Evolutionary conservation across 2,113 vertebrate genomes (phyloP).

Genomic region (Pelecanus crispus): DNA sequence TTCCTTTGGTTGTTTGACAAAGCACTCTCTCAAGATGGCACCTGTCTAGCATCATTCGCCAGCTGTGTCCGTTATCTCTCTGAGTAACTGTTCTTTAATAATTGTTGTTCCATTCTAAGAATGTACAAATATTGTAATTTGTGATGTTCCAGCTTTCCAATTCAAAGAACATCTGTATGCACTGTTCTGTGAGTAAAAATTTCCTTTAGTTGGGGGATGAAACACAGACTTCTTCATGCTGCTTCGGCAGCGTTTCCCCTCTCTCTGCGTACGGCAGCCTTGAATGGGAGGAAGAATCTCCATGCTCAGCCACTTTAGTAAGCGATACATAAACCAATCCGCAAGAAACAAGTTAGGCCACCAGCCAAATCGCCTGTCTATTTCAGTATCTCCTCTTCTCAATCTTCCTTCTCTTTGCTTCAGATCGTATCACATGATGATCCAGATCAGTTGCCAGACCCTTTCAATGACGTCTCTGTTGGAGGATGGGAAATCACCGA

Average conservation of each 20-base stretch:
- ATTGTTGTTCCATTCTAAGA: not conserved
- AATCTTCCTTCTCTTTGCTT: not conserved
- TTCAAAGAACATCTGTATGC: not conserved
- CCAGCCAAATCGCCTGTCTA: not conserved
- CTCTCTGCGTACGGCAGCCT: not conserved
- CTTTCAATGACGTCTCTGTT: slow-evolving; percentile 91
- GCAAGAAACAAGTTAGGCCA: not conserved
- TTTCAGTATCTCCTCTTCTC: not conserved
- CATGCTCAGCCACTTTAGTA: not conserved
- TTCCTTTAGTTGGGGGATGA: not conserved
- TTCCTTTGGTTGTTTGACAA: not conserved
- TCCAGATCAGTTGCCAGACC: slow-evolving; percentile 80
- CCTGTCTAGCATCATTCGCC: not conserved
- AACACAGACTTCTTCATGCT: not conserved
- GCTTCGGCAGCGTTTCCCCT: not conserved
- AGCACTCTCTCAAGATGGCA: not conserved
- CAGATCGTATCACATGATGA: slow-evolving; percentile 83
- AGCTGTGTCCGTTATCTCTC: not conserved
- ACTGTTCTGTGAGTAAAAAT: not conserved
- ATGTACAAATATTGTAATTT: not conserved
- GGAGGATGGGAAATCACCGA: slow-evolving; percentile 93
- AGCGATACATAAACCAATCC: not conserved
- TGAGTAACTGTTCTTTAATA: not conserved
- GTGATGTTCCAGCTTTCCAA: not conserved
- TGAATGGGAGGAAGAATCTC: not conserved